phyloP scores from a whole-genome alignment of 2,888 invertebrate genomes.

The Nephrotoma guestfalica region DNA sequence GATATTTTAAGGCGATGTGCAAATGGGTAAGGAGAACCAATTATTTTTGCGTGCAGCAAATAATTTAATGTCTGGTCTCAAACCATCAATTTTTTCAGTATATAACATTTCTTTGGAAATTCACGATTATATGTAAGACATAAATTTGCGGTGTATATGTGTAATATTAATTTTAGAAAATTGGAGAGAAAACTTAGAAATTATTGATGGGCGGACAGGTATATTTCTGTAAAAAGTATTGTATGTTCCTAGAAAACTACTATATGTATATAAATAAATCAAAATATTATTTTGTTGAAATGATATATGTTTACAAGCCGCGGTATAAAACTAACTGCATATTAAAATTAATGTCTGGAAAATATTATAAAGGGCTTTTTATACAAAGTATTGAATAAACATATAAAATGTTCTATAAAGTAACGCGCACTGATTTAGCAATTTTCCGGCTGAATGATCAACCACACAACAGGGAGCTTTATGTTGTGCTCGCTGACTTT shows the following conservation, averaged over 20 bases:
- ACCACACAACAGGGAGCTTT: neutral
- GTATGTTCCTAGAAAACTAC: neutral
- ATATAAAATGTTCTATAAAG: neutral
- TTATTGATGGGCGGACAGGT: neutral
- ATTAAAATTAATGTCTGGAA: neutral
- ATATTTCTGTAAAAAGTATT: neutral
- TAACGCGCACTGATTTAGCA: neutral
- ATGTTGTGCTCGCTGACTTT: neutral
- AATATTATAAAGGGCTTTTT: neutral
- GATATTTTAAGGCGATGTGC: neutral
- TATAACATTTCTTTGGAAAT: neutral
- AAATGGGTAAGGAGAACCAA: neutral
- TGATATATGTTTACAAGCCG: neutral
- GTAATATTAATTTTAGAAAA: neutral
- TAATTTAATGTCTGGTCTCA: neutral
- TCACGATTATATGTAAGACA: neutral
- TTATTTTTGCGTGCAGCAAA: neutral
- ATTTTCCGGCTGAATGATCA: neutral
- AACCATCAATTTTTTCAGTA: neutral
- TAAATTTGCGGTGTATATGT: neutral
- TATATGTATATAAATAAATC: neutral
- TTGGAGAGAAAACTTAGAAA: neutral
- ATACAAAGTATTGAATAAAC: neutral
- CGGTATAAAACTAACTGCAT: neutral
- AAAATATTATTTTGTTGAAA: neutral